phyloP scores from a whole-genome alignment of 2,888 invertebrate genomes.

The Phasia obesa region DNA sequence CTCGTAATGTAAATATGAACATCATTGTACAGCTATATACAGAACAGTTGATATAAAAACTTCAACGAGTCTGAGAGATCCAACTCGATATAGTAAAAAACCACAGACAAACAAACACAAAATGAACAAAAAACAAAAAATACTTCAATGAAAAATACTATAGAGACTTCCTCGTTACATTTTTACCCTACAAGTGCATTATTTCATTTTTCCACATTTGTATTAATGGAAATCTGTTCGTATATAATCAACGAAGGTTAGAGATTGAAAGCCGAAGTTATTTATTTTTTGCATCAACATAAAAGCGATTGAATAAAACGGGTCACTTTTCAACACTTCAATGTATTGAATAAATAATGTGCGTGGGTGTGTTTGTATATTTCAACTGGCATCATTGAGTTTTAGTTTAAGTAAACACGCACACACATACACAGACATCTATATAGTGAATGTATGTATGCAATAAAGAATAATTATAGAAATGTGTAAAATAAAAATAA shows the following conservation, averaged over 20 bases:
- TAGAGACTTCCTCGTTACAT: neutral
- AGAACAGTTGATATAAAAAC: too few species aligned
- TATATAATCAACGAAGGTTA: conserved; percentile 23
- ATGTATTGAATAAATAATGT: conserved; percentile 2
- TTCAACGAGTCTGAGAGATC: neutral
- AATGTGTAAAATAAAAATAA: conserved; percentile 1
- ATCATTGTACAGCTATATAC: too few species aligned
- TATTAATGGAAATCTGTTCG: conserved; percentile 36
- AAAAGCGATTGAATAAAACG: conserved; percentile 16
- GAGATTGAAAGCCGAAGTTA: conserved; percentile 38
- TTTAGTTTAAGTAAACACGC: neutral
- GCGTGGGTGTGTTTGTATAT: neutral
- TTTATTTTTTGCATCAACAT: conserved; percentile 4
- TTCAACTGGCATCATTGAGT: conserved; percentile 1
- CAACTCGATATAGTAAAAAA: conserved; percentile 9
- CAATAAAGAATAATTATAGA: neutral
- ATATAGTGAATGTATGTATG: neutral
- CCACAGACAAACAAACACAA: neutral
- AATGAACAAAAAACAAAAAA: conserved; percentile 1
- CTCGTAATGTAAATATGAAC: too few species aligned
- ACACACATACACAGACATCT: neutral
- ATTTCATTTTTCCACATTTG: neutral
- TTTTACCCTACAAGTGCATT: conserved; percentile 39
- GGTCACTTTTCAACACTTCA: conserved; percentile 16
- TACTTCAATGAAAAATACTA: conserved; percentile 23